Percentiles rank a stretch among this genome's conserved stretches.
Conservation (phyloP, 2,113 vertebrate genomes). For the Corythornis cristatus region DNA sequence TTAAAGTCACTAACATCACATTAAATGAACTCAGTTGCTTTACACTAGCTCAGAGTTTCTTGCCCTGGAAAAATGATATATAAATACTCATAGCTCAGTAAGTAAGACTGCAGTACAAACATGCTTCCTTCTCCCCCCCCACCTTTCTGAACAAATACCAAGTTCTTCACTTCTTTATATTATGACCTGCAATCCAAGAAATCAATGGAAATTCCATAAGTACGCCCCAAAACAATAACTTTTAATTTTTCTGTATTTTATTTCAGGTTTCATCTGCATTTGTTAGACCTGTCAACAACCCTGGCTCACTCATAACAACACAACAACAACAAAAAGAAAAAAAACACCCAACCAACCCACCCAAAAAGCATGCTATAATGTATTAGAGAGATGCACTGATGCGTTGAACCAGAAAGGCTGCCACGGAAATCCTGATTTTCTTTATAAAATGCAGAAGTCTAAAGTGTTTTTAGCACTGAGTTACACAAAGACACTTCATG, state of each 20-base stretch:
- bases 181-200: not conserved
- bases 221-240: not conserved
- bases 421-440: accelerated
- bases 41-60: not conserved
- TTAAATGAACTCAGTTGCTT: not conserved
- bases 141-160: not conserved
- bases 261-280: not conserved
- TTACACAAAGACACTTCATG: not conserved
- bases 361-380: not conserved
- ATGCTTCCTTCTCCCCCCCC: not conserved
- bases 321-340: not conserved
- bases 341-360: no score
- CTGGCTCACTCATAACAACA: not conserved
- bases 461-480: accelerated
- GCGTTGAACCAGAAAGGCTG: not conserved
- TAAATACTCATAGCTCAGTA: not conserved
- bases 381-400: not conserved
- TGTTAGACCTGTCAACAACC: not conserved
- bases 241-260: not conserved
- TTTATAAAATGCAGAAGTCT: not conserved
- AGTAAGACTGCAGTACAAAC: not conserved
- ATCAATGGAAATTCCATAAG: not conserved
- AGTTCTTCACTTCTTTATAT: not conserved
- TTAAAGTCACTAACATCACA: not conserved
- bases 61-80: not conserved